phyloP scores from a whole-genome alignment of 2,113 vertebrate species.

The Thamnophis sirtalis region DNA sequence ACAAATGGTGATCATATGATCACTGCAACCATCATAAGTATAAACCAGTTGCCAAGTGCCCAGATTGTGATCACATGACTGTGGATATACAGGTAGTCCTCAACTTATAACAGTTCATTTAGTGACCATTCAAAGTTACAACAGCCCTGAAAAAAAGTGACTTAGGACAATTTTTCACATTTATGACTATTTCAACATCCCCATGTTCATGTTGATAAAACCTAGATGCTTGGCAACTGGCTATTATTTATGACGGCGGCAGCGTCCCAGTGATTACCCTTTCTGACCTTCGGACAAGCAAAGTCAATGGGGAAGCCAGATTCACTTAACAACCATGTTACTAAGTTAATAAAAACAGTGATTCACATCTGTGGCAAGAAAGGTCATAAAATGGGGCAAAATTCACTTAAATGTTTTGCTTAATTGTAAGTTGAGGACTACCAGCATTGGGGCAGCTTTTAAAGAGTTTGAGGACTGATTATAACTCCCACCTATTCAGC shows the following conservation, averaged over 20 bases:
- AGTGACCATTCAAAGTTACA: background rate
- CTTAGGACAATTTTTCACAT: background rate
- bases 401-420: background rate
- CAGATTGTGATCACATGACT: background rate
- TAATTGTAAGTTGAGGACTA: background rate
- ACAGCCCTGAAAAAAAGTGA: background rate
- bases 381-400: background rate
- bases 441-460: background rate
- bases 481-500: background rate
- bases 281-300: background rate
- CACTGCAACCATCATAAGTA: background rate
- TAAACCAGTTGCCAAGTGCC: background rate
- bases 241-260: background rate
- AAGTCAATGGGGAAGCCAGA: background rate
- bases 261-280: background rate
- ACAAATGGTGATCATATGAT: background rate
- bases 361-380: background rate
- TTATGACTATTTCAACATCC: background rate
- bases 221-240: background rate
- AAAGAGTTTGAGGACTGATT: background rate
- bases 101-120: background rate
- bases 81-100: background rate
- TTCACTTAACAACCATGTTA: background rate
- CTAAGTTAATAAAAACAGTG: background rate
- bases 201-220: background rate